These are phyloP conservation scores for Crossaster papposus DNA, from an alignment of 53 echinoderm and acorn worm genomes.

Conservation along the genomic window DNA sequence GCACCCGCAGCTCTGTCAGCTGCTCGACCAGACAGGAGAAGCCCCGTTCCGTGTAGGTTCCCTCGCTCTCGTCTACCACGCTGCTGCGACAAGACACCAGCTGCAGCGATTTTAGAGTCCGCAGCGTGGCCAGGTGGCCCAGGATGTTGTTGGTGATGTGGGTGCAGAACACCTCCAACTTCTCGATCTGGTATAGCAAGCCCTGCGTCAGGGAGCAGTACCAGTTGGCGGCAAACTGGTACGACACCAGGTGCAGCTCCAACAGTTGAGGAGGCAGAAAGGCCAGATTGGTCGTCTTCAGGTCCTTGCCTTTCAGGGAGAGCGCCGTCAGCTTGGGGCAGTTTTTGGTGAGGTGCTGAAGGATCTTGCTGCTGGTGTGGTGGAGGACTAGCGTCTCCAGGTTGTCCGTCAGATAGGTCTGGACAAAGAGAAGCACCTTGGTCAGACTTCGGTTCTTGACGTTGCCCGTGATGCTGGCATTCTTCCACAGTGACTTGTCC, in stretches of 20 bases:
- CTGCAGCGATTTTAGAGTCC: conserved; percentile 45
- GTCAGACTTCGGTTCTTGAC: conserved; percentile 12
- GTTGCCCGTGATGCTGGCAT: conserved; percentile 10
- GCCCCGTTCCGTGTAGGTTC: conserved; percentile 51
- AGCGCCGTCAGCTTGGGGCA: conserved; percentile 33
- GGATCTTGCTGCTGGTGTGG: conserved; percentile 30
- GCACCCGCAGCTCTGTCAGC: conserved; percentile 49
- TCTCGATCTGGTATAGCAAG: conserved; percentile 47
- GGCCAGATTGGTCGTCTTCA: conserved; percentile 29
- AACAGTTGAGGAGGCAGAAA: conserved; percentile 14
- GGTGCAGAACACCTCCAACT: conserved; percentile 39
- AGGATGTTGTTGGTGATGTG: conserved; percentile 53
- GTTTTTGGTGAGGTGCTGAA: conserved; percentile 27
- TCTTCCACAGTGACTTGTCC: conserved; percentile 47
- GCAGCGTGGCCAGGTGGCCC: conserved; percentile 43
- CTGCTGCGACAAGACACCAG: conserved; percentile 37
- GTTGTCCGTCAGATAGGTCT: conserved; percentile 38
- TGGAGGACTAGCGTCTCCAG: conserved; percentile 41
- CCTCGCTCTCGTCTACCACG: conserved; percentile 40
- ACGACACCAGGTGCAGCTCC: conserved; percentile 43
- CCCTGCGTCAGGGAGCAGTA: conserved; percentile 52
- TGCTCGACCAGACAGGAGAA: conserved; percentile 51
- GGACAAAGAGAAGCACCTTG: conserved; percentile 36
- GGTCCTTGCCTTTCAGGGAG: conserved; percentile 41
- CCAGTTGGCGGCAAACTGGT: conserved; percentile 47